Evolutionary conservation across 2,888 invertebrate genomes (phyloP), one percentile per base, ranked within the genome.

Genomic region (Archips xylosteana): DNA sequence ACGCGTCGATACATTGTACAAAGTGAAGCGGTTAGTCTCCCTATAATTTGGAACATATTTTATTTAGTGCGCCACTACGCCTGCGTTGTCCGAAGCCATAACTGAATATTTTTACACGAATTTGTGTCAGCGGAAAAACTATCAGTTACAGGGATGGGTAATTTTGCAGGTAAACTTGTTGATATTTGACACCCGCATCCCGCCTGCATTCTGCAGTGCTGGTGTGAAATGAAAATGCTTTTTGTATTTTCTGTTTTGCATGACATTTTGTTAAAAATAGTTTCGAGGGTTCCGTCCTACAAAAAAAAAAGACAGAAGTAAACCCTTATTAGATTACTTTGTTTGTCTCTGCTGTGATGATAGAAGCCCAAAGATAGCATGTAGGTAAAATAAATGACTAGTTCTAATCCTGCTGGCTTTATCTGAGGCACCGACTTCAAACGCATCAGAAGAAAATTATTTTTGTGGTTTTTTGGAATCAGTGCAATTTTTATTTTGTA

Each of bases 81-180:
- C 47, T 54, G 66, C 67, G 10, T 23, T 61, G 45, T 9, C 62
- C 67, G 36, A 66, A 61, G n/a, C 51, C 23, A 42, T 51, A 60
- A 57, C 71, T 63, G 72, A 75, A 75, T 69, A 69, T 75, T 75
- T 75, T 75, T 60, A 68, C 64, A 68, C 72, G 64, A 68, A 75
- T 72, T 63, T 42, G 15, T 59, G 34, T 23, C 49, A 42, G 62
- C 15, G 42, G 10, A 64, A 60, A 47, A 61, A 39, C 57, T 47
- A 57, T 72, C 57, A 49, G 36, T 45, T 61, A 34, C 67, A 62
- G 32, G 12, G 45, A 45, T 12, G 49, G 15, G 61, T 45, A 65
- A 63, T 45, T 63, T 70, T 47, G 54, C 15, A 39, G 15, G 9
- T 13, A 45, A 54, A 54, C 66, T 36, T 71, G 51, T 54, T 72